phyloP scores from a whole-genome alignment of 2,888 invertebrate genomes.

The Dicycla oo region DNA sequence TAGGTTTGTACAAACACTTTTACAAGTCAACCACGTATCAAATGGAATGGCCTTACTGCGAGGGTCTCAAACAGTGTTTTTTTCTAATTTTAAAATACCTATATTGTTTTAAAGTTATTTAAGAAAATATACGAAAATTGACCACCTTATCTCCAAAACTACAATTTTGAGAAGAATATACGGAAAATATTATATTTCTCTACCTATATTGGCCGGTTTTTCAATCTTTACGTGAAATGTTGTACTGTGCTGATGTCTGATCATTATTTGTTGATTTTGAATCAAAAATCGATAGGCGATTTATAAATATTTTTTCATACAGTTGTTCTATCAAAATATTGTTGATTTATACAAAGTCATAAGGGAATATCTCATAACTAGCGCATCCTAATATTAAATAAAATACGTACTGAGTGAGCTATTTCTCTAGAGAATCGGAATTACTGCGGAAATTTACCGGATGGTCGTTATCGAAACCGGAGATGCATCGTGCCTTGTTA shows the following conservation, averaged over 20 bases:
- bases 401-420: slow-evolving; percentile 38
- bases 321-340: background rate
- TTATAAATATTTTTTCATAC: background rate
- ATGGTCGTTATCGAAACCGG: slow-evolving; percentile 51
- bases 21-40: too few relatives aligned
- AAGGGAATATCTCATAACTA: background rate
- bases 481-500: slow-evolving; percentile 38
- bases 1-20: too few relatives aligned
- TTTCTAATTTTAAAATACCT: too few relatives aligned
- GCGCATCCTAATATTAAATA: slow-evolving; percentile 10
- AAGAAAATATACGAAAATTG: too few relatives aligned
- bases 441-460: slow-evolving; percentile 47
- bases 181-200: too few relatives aligned
- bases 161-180: too few relatives aligned
- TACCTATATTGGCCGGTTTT: too few relatives aligned
- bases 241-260: background rate
- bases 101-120: too few relatives aligned
- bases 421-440: slow-evolving; percentile 53
- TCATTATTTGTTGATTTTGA: slow-evolving; percentile 2
- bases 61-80: too few relatives aligned
- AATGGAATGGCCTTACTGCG: too few relatives aligned
- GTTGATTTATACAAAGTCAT: background rate
- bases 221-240: background rate
- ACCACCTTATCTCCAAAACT: too few relatives aligned
- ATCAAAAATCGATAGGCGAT: background rate